Conservation (phyloP, 92 coral and sea anemone species). For the Palythoa caribaeorum region DNA sequence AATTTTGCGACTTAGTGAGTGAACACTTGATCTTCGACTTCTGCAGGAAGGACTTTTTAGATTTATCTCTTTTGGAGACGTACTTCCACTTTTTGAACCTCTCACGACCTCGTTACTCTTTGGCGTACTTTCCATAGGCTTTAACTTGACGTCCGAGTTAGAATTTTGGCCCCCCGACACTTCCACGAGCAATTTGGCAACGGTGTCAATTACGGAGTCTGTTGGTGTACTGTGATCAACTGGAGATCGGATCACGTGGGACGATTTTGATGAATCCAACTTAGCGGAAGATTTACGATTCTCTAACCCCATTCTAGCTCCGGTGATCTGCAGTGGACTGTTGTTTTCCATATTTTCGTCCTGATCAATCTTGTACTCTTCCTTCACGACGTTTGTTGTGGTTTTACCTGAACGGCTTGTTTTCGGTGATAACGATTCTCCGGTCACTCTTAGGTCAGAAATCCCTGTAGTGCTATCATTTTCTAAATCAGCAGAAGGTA, state of each 20-base stretch:
- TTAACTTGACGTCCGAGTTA: not conserved
- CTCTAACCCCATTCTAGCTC: constrained; percentile 39
- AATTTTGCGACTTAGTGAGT: constrained; percentile 40
- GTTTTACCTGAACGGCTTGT: not conserved
- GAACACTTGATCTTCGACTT: constrained; percentile 45
- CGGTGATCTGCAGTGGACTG: constrained; percentile 16
- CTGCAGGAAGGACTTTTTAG: not conserved
- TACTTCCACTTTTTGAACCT: not conserved
- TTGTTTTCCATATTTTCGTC: not conserved
- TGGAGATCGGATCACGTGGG: not conserved
- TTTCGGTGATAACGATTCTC: constrained; percentile 9
- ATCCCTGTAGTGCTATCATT: not conserved
- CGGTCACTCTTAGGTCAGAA: constrained; percentile 29
- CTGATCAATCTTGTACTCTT: not conserved
- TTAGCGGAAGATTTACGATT: constrained; percentile 25
- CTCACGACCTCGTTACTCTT: constrained; percentile 37
- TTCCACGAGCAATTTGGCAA: constrained; percentile 5
- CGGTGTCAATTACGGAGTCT: constrained; percentile 23
- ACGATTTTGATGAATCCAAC: not conserved
- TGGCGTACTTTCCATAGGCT: not conserved
- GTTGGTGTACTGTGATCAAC: constrained; percentile 5
- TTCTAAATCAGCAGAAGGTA: not conserved
- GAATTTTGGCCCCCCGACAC: not conserved
- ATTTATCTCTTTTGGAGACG: not conserved
- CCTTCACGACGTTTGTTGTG: not conserved